Evolutionary conservation across 2,888 invertebrate genomes (phyloP).

Genomic region (Chrysotoxum bicinctum): DNA sequence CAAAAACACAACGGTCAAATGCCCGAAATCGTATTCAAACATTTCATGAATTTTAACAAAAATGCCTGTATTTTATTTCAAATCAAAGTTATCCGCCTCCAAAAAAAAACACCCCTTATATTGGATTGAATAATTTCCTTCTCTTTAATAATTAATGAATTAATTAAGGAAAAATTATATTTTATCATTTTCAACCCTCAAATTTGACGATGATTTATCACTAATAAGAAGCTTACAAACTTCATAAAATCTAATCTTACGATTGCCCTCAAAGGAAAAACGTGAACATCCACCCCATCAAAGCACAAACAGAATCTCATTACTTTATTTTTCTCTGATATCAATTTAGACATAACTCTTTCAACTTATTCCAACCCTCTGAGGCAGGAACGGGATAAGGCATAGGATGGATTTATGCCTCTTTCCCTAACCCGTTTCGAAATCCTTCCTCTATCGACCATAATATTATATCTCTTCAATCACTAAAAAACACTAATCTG

Average conservation of each 20-base stretch:
- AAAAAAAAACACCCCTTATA: too few species aligned
- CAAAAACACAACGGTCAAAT: too few species aligned
- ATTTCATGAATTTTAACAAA: too few species aligned
- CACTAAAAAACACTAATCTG: not conserved
- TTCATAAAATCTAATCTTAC: not conserved
- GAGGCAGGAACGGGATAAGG: not conserved
- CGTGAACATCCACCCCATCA: not conserved
- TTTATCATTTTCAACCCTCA: not conserved
- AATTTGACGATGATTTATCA: not conserved
- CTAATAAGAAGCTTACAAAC: constrained; percentile 4
- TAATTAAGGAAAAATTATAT: not conserved
- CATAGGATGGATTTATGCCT: not conserved
- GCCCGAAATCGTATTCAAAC: too few species aligned
- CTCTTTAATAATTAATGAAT: constrained; percentile 1
- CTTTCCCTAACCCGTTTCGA: not conserved
- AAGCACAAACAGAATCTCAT: not conserved
- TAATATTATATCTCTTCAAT: not conserved
- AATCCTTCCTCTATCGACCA: not conserved
- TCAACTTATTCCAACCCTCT: not conserved
- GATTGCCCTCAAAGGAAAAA: not conserved
- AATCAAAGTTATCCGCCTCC: too few species aligned
- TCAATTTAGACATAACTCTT: constrained; percentile 13
- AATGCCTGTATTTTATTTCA: too few species aligned
- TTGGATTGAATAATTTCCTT: not conserved
- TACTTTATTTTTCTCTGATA: not conserved